These are phyloP conservation scores for Bicyclus anynana DNA, from an alignment of 1,140 invertebrate species.

Conservation along the genomic window DNA sequence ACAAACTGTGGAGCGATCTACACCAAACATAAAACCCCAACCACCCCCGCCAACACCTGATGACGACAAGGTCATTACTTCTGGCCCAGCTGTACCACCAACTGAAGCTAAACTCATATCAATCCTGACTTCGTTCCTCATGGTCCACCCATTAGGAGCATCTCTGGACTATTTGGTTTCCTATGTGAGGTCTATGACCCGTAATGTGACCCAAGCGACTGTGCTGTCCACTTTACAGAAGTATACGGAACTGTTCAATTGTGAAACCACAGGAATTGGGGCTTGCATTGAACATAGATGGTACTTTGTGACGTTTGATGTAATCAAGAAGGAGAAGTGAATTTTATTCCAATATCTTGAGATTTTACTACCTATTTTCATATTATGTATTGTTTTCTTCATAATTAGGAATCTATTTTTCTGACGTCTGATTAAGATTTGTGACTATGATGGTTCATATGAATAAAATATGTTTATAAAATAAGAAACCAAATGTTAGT, in stretches of 20 bases:
- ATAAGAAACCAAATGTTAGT: no score
- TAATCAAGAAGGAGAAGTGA: slow-evolving; percentile 31
- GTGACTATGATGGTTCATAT: no score
- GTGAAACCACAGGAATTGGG: slow-evolving; percentile 39
- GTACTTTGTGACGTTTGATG: slow-evolving; percentile 46
- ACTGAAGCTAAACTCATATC: slow-evolving; percentile 58
- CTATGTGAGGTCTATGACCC: slow-evolving; percentile 47
- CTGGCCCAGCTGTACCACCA: slow-evolving; percentile 24
- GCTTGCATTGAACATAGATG: slow-evolving; percentile 47
- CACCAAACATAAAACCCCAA: slow-evolving; percentile 10
- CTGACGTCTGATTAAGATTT: no score
- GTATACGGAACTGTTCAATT: slow-evolving; percentile 45
- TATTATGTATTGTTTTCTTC: no score
- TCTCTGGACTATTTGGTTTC: slow-evolving; percentile 50
- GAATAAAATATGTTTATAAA: no score
- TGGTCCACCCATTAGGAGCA: slow-evolving; percentile 54
- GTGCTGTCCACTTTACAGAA: slow-evolving; percentile 42
- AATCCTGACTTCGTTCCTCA: slow-evolving; percentile 53
- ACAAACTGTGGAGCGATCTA: slow-evolving; percentile 13
- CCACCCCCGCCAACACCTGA: slow-evolving; percentile 23
- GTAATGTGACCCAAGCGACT: slow-evolving; percentile 34
- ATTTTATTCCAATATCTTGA: no score
- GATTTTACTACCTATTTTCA: no score
- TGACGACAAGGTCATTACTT: slow-evolving; percentile 22
- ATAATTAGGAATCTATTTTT: no score